phyloP scores from a whole-genome alignment of 1,140 invertebrate species.

The Sycobia sp. region DNA sequence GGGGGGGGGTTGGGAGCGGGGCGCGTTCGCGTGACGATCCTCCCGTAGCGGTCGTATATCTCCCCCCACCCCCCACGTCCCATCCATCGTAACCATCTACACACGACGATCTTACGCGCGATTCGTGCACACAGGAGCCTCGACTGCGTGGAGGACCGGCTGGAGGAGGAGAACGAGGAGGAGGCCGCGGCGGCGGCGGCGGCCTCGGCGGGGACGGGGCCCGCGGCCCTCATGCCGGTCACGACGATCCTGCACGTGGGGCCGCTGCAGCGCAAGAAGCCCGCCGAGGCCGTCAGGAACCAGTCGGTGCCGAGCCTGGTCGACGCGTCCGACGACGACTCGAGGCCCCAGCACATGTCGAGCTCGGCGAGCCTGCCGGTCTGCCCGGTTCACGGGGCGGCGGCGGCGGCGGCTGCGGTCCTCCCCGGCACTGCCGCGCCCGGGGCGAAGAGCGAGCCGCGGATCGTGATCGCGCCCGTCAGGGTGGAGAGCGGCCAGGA shows the following conservation, averaged over 20 bases:
- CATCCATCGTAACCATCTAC: too few species aligned
- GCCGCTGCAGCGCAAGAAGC: slow-evolving; percentile 42
- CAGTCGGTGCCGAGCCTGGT: slow-evolving; percentile 31
- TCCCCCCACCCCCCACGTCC: too few species aligned
- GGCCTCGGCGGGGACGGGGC: background rate
- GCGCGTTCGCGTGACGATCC: too few species aligned
- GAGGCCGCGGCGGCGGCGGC: background rate
- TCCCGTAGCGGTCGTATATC: too few species aligned
- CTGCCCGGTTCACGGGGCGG: slow-evolving; percentile 48
- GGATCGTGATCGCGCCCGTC: slow-evolving; percentile 44
- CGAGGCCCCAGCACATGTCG: background rate
- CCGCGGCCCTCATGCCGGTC: slow-evolving; percentile 32
- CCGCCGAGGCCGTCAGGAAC: slow-evolving; percentile 39
- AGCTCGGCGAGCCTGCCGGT: slow-evolving; percentile 27
- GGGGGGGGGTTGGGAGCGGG: too few species aligned
- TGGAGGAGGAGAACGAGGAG: slow-evolving; percentile 37
- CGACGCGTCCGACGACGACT: background rate
- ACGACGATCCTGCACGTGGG: slow-evolving; percentile 56
- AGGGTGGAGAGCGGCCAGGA: background rate
- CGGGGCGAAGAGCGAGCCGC: slow-evolving; percentile 34
- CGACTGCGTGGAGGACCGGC: slow-evolving; percentile 46
- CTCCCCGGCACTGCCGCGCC: slow-evolving; percentile 6
- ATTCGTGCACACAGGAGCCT: slow-evolving; percentile 31
- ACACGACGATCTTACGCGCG: too few species aligned
- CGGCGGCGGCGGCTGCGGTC: too few species aligned